A percentile compares a stretch with the other conserved stretches of the same genome.
These are phyloP conservation scores for Etheostoma nigrum DNA, from an alignment of 2,797 vertebrate genomes.

Conservation along the genomic window DNA sequence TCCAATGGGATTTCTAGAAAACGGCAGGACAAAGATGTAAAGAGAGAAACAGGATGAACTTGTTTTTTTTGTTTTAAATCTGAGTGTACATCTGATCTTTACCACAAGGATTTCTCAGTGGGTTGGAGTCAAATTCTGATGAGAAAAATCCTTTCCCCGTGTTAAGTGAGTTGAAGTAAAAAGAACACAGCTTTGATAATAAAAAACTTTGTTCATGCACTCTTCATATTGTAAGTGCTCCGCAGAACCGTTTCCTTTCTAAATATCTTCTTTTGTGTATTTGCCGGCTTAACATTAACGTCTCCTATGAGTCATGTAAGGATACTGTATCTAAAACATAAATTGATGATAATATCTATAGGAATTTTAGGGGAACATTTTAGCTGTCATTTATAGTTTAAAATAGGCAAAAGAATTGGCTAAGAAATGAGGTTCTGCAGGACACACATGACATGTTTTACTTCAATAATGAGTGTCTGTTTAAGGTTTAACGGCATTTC, in stretches of 20 bases:
- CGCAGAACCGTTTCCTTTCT: constrained; percentile 17
- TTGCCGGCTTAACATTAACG: constrained; percentile 6
- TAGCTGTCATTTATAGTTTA: not conserved
- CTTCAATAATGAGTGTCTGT: constrained; percentile 48
- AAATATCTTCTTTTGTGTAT: constrained; percentile 17
- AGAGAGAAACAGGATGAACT: constrained; percentile 7
- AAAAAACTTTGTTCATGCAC: constrained; percentile 29
- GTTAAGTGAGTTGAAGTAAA: constrained; percentile 27
- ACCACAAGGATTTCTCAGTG: constrained; percentile 27
- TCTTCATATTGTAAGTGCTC: constrained; percentile 22
- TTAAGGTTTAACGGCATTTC: constrained; percentile 73
- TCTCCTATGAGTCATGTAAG: not conserved
- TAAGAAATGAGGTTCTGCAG: constrained; percentile 32
- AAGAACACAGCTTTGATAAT: constrained; percentile 22
- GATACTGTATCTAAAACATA: constrained; percentile 7
- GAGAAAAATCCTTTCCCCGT: constrained; percentile 17
- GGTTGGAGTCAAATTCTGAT: constrained; percentile 33
- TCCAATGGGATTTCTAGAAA: constrained; percentile 35
- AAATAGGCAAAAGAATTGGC: constrained; percentile 3
- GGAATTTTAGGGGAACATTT: constrained; percentile 17
- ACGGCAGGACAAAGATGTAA: not conserved
- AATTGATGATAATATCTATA: not conserved
- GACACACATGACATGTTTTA: constrained; percentile 40
- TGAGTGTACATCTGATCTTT: constrained; percentile 18
- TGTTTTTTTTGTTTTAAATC: not conserved